phyloP scores from a whole-genome alignment of 2,797 vertebrate species.

The Phrynocephalus guinanensis region DNA sequence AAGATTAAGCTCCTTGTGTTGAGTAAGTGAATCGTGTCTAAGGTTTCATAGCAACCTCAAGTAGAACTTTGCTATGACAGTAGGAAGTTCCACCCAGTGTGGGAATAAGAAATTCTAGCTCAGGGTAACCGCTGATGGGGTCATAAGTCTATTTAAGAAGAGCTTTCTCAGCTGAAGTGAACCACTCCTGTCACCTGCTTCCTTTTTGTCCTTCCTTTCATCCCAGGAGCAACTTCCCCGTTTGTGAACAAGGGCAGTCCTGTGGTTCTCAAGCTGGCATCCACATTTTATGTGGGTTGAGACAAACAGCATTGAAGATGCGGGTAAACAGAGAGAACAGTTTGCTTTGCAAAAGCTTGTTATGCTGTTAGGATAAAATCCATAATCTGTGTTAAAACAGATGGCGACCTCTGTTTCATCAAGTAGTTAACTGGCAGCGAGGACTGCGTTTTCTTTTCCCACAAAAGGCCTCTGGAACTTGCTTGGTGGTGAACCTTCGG shows the following conservation, averaged over 20 bases:
- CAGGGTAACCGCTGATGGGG: background rate
- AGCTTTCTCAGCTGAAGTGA: background rate
- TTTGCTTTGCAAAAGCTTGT: constrained; percentile 13
- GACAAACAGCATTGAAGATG: background rate
- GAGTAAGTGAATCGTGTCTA: background rate
- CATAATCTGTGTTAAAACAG: background rate
- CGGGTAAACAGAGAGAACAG: background rate
- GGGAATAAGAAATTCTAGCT: background rate
- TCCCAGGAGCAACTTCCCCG: background rate
- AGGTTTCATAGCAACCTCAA: background rate
- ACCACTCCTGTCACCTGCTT: background rate
- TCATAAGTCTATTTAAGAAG: background rate
- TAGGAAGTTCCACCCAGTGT: background rate
- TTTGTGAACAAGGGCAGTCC: background rate
- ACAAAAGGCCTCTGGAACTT: background rate
- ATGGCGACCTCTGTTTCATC: background rate
- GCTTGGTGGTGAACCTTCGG: background rate
- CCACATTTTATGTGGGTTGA: constrained; percentile 14
- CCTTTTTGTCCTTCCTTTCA: background rate
- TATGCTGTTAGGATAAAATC: background rate
- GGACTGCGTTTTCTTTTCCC: background rate
- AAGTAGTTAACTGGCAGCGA: background rate
- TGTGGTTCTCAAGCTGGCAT: constrained; percentile 3
- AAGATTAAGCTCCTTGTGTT: background rate
- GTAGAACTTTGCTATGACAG: background rate